These are phyloP conservation scores for Seira ritae DNA, from an alignment of 2,888 invertebrate species.

Conservation along the genomic window DNA sequence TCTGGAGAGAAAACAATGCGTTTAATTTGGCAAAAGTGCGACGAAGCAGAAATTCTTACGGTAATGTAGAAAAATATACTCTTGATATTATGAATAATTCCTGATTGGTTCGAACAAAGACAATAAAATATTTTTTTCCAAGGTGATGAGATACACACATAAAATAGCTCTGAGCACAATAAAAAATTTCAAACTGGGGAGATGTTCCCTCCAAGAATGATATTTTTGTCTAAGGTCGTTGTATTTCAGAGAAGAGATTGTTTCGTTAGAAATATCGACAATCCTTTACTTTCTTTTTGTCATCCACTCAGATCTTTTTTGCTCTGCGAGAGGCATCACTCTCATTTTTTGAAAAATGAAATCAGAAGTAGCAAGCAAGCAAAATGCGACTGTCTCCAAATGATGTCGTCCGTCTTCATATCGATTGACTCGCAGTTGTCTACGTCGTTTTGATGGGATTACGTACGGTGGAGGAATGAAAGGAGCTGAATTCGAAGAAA, in stretches of 20 bases:
- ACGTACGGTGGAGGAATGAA: not conserved
- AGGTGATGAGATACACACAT: not conserved
- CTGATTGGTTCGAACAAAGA: not conserved
- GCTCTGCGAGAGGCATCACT: slow-evolving; percentile 18
- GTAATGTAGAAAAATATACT: no score
- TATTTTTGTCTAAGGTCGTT: not conserved
- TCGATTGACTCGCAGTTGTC: slow-evolving; percentile 42
- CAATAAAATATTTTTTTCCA: not conserved
- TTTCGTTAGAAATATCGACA: no score
- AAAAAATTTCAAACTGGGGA: not conserved
- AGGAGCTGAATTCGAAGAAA: not conserved
- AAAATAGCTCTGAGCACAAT: slow-evolving; percentile 13
- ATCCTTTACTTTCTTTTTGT: slow-evolving; percentile 15
- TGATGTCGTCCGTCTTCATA: slow-evolving; percentile 42
- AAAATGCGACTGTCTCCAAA: slow-evolving; percentile 14
- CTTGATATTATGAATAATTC: no score
- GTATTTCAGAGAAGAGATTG: slow-evolving; percentile 3
- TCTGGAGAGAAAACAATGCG: slow-evolving; percentile 10
- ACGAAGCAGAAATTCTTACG: no score
- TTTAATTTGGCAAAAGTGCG: slow-evolving; percentile 1
- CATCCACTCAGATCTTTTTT: slow-evolving; percentile 16
- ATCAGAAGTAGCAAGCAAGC: slow-evolving; percentile 23
- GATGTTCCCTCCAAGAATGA: not conserved
- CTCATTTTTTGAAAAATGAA: slow-evolving; percentile 19
- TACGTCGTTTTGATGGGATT: slow-evolving; percentile 27